phyloP scores from a whole-genome alignment of 1,140 invertebrate species.

The Trinorchestia longiramus region DNA sequence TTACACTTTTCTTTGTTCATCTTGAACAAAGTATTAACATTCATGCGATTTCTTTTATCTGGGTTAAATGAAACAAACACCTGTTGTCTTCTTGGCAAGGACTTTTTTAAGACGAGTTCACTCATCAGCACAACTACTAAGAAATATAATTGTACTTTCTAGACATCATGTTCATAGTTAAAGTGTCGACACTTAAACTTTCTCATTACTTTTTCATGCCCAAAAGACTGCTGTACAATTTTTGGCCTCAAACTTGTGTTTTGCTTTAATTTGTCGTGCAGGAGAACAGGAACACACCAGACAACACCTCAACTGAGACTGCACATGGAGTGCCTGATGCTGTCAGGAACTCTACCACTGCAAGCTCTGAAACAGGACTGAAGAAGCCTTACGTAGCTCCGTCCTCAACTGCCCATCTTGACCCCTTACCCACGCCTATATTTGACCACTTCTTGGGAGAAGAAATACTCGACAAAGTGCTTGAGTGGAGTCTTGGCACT shows the following conservation, averaged over 20 bases:
- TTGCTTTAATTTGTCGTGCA: neutral
- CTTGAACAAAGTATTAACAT: neutral
- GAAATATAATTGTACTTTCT: neutral
- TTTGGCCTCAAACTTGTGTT: neutral
- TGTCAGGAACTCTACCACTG: neutral
- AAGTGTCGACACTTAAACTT: no score
- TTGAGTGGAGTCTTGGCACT: slow-evolving; percentile 72
- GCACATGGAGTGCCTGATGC: neutral
- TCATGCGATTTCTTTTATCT: neutral
- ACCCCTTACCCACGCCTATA: slow-evolving; percentile 71
- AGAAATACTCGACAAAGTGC: slow-evolving; percentile 73
- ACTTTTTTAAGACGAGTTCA: neutral
- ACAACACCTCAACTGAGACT: neutral
- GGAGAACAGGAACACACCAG: neutral
- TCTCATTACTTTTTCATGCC: neutral
- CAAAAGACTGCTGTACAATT: neutral
- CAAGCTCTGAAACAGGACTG: neutral
- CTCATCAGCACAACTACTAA: neutral
- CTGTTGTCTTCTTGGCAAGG: neutral
- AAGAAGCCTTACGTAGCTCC: neutral
- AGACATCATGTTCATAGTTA: no score
- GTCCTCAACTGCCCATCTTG: neutral
- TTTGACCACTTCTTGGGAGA: slow-evolving; percentile 72
- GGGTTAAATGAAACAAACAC: neutral
- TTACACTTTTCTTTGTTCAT: neutral